Conservation (phyloP, 2,113 vertebrate species). For the Telmatochromis brachygnathus region DNA sequence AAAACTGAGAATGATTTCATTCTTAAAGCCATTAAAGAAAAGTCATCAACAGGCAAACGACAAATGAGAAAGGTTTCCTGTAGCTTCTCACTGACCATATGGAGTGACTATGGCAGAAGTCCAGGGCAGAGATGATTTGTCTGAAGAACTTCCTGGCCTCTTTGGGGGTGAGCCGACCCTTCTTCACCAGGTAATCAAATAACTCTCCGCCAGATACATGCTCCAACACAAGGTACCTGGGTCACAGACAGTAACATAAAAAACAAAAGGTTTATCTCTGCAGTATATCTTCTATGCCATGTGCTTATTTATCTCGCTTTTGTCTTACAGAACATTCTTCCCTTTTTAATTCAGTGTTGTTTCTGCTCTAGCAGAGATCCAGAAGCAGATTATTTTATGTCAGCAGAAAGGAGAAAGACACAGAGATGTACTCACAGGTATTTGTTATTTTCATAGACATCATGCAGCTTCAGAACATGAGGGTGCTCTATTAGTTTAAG, state of each 20-base stretch:
- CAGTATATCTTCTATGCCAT: neutral
- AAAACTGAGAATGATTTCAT: neutral
- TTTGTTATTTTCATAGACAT: conserved; percentile 96
- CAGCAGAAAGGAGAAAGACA: neutral
- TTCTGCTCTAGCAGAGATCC: neutral
- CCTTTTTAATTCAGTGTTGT: neutral
- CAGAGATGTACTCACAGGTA: conserved; percentile 85
- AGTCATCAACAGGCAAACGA: neutral
- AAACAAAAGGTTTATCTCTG: neutral
- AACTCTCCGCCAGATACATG: conserved; percentile 88
- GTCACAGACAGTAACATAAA: neutral
- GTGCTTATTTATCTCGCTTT: neutral
- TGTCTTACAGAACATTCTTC: neutral
- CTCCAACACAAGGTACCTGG: conserved; percentile 86
- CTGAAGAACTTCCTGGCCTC: conserved; percentile 91
- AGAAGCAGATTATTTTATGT: neutral
- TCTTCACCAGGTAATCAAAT: conserved; percentile 90
- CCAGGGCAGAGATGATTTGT: conserved; percentile 87
- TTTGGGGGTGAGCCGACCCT: conserved; percentile 85
- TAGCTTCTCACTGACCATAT: conserved; percentile 75
- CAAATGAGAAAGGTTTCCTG: neutral
- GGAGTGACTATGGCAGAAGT: conserved; percentile 90
- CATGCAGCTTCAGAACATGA: conserved; percentile 88
- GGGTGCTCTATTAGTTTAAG: conserved; percentile 92
- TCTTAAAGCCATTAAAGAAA: neutral